Percentiles rank a stretch among this genome's conserved stretches.
These are phyloP conservation scores for Graptemys geographica DNA, from an alignment of 2,797 vertebrate species.

Conservation along the genomic window DNA sequence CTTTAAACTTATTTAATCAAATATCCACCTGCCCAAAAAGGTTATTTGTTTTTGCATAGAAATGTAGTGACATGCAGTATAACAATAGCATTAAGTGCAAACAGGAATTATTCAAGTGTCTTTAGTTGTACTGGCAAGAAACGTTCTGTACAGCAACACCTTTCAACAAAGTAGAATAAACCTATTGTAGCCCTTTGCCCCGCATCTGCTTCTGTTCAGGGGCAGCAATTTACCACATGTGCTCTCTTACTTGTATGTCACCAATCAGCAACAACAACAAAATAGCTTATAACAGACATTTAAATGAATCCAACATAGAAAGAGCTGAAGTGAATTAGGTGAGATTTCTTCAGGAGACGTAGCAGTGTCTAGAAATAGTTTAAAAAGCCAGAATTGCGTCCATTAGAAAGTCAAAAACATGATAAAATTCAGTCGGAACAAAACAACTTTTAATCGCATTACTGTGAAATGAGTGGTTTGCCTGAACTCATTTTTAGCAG, in stretches of 20 bases:
- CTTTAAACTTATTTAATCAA: slow-evolving; percentile 85
- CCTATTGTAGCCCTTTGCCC: slow-evolving; percentile 53
- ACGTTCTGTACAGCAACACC: slow-evolving; percentile 62
- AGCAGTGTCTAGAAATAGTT: slow-evolving; percentile 47
- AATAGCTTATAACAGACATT: slow-evolving; percentile 73
- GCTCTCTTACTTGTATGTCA: slow-evolving; percentile 48
- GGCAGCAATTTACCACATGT: slow-evolving; percentile 59
- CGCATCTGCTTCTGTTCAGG: slow-evolving; percentile 35
- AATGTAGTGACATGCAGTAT: slow-evolving; percentile 89
- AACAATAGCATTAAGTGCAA: slow-evolving; percentile 84
- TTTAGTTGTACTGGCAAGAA: slow-evolving; percentile 83
- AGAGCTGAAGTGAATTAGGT: slow-evolving; percentile 61
- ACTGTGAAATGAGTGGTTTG: slow-evolving; percentile 52
- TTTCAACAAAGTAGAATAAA: slow-evolving; percentile 45
- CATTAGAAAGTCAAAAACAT: slow-evolving; percentile 52
- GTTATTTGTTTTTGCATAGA: slow-evolving; percentile 91
- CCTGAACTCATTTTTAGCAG: neutral
- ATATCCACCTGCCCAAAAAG: slow-evolving; percentile 80
- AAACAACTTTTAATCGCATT: slow-evolving; percentile 36
- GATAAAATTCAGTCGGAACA: slow-evolving; percentile 58
- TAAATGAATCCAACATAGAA: slow-evolving; percentile 52
- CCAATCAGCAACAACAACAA: slow-evolving; percentile 59
- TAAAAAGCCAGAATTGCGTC: slow-evolving; percentile 61
- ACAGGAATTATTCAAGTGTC: slow-evolving; percentile 88
- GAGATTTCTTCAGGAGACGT: slow-evolving; percentile 50